Evolutionary conservation across 2,797 vertebrate species (phyloP), one percentile per base, ranked within the genome.

Genomic region (Rousettus madagascariensis): DNA sequence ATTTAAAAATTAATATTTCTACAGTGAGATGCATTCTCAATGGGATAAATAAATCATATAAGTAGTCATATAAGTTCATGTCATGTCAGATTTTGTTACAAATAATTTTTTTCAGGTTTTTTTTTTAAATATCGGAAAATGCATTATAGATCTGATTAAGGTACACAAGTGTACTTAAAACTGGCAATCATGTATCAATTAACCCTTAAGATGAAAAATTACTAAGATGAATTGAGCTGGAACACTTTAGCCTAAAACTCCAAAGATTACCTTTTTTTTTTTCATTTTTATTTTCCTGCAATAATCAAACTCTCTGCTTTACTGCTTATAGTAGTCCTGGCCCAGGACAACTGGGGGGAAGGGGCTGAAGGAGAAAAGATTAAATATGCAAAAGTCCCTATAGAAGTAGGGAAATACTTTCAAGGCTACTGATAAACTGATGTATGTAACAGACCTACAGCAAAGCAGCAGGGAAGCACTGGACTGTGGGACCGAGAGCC

Each of bases 301-400:
- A 85, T 90, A 89, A 88, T 85, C 83, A 80, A 83, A 3, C 41
- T 93, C n/a, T 92, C 57, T 55, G 41, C 46, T 88, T 90, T 78
- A 65, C 5, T 89, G 30, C 8, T 95, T 94, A 83, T 0, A 61
- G 38, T 74, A 85, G 46, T 68, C 3, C 6, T 89, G 33, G 66
- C 15, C 43, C 38, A 87, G 28, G 49, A 74, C 95, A 92, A 84
- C 6, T 51, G 59, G 28, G 12, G 79, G 41, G 3, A 4, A 15
- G 16, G 55, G 78, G 28, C 24, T 5, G 30, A 30, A 30, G 4
- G 33, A 72, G 6, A 26, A n/a, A 5, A 96, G 24, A 93, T 57
- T 80, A 91, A 89, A 43, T 20, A 94, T 20, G 38, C 3, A 55
- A 63, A 86, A 85, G 33, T 38, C 33, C 84, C 55, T 65, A 10